Conservation (phyloP, 2,113 vertebrate genomes). For the Lophura nycthemera region DNA sequence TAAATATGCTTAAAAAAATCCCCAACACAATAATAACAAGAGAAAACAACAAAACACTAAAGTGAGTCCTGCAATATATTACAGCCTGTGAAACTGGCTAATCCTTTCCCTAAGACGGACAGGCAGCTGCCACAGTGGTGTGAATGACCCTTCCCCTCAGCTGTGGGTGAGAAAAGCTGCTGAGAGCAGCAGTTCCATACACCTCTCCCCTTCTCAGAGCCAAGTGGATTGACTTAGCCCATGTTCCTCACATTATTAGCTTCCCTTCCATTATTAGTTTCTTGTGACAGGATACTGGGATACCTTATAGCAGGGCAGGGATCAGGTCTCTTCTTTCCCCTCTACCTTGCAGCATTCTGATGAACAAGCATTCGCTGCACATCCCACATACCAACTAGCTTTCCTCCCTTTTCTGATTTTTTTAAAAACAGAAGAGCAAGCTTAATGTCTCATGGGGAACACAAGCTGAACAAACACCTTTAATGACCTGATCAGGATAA, state of each 20-base stretch:
- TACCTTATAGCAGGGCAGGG: not conserved
- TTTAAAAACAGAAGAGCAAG: not conserved
- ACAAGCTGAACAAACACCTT: not conserved
- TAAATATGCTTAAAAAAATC: not conserved
- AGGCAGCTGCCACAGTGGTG: not conserved
- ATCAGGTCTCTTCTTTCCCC: not conserved
- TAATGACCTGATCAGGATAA: not conserved
- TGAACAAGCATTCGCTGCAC: not conserved
- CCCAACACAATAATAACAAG: not conserved
- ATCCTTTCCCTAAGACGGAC: not conserved
- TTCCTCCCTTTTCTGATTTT: not conserved
- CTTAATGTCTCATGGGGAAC: not conserved
- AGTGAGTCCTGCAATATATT: not conserved
- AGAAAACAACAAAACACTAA: not conserved
- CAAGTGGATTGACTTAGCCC: not conserved
- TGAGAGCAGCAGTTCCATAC: not conserved
- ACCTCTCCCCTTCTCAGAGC: not conserved
- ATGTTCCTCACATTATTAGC: not conserved
- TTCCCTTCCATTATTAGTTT: not conserved
- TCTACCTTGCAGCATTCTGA: not conserved
- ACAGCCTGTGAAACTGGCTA: not conserved
- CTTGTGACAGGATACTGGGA: fast-evolving
- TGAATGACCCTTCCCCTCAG: not conserved
- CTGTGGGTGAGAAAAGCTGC: not conserved
- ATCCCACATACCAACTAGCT: not conserved